These are phyloP conservation scores for Hecatera dysodea DNA, from an alignment of 2,888 invertebrate genomes.

Conservation along the genomic window DNA sequence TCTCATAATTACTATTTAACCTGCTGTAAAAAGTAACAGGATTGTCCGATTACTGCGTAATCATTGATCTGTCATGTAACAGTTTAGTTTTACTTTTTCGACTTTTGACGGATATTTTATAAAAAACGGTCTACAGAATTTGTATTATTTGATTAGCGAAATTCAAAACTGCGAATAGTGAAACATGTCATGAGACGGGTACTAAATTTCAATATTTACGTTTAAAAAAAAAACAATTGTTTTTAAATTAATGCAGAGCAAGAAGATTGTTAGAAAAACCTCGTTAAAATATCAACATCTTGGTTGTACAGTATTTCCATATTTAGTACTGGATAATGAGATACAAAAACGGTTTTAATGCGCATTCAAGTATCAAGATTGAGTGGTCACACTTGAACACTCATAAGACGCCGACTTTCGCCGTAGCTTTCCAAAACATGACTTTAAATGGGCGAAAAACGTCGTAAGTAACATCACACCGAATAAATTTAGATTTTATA, in stretches of 20 bases:
- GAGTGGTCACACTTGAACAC: conserved; percentile 77
- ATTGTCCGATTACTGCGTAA: conserved; percentile 24
- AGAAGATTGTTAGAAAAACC: neutral
- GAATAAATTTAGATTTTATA: conserved; percentile 57
- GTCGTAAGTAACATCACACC: conserved; percentile 65
- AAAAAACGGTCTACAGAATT: neutral
- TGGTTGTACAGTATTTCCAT: conserved; percentile 63
- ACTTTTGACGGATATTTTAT: neutral
- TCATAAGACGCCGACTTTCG: conserved; percentile 85
- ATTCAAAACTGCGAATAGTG: neutral
- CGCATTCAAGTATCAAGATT: conserved; percentile 80
- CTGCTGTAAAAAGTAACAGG: conserved; percentile 14
- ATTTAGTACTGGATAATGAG: conserved; percentile 62
- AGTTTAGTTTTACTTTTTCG: neutral
- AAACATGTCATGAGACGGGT: neutral
- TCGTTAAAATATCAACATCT: conserved; percentile 26
- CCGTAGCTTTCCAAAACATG: conserved; percentile 88
- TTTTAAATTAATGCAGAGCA: neutral
- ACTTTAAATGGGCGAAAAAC: conserved; percentile 71
- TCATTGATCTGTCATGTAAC: conserved; percentile 15
- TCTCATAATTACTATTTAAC: conserved; percentile 7
- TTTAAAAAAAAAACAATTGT: neutral
- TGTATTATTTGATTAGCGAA: neutral
- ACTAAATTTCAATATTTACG: too few relatives aligned
- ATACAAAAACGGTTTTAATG: conserved; percentile 60